Base-by-base conservation (phyloP, 1,140 invertebrate genomes). In the Streblospio benedicti region DNA sequence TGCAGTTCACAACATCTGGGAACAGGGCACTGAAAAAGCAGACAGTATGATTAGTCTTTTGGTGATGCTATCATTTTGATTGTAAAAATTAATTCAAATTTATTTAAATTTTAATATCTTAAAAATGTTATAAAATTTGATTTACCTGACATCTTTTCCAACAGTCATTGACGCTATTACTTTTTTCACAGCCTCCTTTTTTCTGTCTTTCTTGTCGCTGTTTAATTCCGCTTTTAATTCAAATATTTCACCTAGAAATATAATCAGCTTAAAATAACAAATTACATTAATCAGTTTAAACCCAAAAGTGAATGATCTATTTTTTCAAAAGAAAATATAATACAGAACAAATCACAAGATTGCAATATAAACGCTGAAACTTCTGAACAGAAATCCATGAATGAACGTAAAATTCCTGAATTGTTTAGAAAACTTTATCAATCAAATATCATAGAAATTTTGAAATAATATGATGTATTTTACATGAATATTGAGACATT, bases 101-200 rank as follows among this genome's bases (percentile, higher is more conserved):
- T 51, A 2, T 18, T 51, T 4, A 27, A 18, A 20, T 25, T 2
- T 51, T 51, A 2, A 51, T 20, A 51, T n/a, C 28, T 27, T 18
- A 2, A 2, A 51, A 41, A 63, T 2, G 20, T 3, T 56, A 41
- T 33, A 41, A 9, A 41, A 32, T 33, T 56, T 25, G n/a, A 0
- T n/a, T 4, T 59, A 82, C 82, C 82, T 84, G 66, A 85, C 83
- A 76, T 85, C 83, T 72, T 85, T 85, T 50, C 97, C 97, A 58
- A 99, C 97, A 27, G 97, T 99, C 97, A 99, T 99, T 64, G 93
- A 97, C 59, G 97, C 97, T 76, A 99, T 99, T 0, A 99, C 96
- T 85, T 99, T 99, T 77, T 99, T 99, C 0, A 99, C 96, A 63
- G 97, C 97, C 80, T 99, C 97, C 75, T 96, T 90, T 75, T 99